Evolutionary conservation across 1,140 invertebrate species (phyloP), one percentile per base, ranked within the genome.

Genomic region (Bombus affinis): DNA sequence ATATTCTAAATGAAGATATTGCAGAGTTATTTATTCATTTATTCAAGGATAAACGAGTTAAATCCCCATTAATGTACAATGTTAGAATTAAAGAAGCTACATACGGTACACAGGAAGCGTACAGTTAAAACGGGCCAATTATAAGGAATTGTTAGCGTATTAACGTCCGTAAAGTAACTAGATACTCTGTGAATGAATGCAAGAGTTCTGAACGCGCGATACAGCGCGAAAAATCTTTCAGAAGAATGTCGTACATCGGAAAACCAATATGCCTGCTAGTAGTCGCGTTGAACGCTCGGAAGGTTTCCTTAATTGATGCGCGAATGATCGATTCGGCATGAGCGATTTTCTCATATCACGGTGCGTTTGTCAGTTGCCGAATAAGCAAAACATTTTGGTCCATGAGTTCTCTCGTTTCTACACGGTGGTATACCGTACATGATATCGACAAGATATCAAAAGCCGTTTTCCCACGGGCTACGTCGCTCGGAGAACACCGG

Each of bases 371-470:
- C 81, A 53, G 81, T 37, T 57, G 9, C 37, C 35, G 65, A 77
- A 39, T 32, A 13, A 65, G 15, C 32, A 44, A 77, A 76, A 83
- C 73, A 76, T 83, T 75, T 83, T 39, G 72, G 42, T 32, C 1
- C 3, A 22, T 28, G 72, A 83, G 75, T 77, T 18, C 73, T 22
- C 2, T 39, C 15, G 71, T 47, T 47, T 32, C 32, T 37, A 62
- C 32, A 44, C 6, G 6, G 5, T 8, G 8, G 65, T 25, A 25
- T 22, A 25, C 22, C 39, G 42, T 47, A 65, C 81, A 25, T 82
- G 81, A 73, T 82, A 82, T 82, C 81, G 81, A 82, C 81, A 82
- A 75, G 53, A 66, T 75, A 82, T 82, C 81, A 83, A 59, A 75
- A 76, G 73, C 81, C 39, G 65, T 78, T 66, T 75, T 83, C 74